These are phyloP conservation scores for Halocynthia aurantium DNA, from an alignment of 23 tunicate genomes.

Conservation along the genomic window DNA sequence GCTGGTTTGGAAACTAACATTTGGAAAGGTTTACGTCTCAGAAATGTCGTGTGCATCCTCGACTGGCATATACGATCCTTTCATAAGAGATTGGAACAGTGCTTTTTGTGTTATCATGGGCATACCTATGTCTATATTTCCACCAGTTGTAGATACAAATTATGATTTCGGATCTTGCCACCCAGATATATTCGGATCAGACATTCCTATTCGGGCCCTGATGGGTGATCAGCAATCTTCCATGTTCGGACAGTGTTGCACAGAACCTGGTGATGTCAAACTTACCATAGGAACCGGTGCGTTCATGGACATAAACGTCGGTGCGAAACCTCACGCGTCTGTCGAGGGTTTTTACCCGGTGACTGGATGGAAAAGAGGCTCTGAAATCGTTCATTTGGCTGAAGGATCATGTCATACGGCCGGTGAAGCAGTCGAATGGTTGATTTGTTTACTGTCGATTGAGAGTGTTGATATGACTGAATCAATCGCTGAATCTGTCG, in stretches of 20 bases:
- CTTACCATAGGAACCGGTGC: slow-evolving; percentile 95
- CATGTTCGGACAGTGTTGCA: slow-evolving; percentile 93
- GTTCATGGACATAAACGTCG: slow-evolving; percentile 79
- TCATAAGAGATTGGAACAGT: slow-evolving; percentile 56
- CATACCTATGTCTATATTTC: slow-evolving; percentile 61
- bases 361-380: slow-evolving; percentile 82
- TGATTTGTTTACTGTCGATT: slow-evolving; percentile 28
- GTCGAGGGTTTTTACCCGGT: slow-evolving; percentile 92
- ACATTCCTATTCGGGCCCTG: slow-evolving; percentile 62
- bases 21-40: slow-evolving; percentile 39
- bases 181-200: slow-evolving; percentile 50
- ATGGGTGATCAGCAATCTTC: slow-evolving; percentile 96
- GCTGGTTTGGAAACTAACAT: slow-evolving; percentile 87
- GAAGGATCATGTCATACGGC: slow-evolving; percentile 77
- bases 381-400: slow-evolving; percentile 60
- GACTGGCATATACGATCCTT: slow-evolving; percentile 88
- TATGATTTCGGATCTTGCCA: slow-evolving; percentile 79
- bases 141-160: slow-evolving; percentile 67
- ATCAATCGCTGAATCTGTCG: slow-evolving; percentile 31
- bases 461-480: slow-evolving; percentile 36
- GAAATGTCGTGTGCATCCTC: slow-evolving; percentile 90
- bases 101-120: slow-evolving; percentile 50
- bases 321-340: slow-evolving; percentile 78
- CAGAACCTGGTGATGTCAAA: slow-evolving; percentile 76
- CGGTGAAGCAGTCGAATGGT: slow-evolving; percentile 89